Base-by-base conservation (phyloP, 1,140 invertebrate genomes). In the Anastrepha ludens region DNA sequence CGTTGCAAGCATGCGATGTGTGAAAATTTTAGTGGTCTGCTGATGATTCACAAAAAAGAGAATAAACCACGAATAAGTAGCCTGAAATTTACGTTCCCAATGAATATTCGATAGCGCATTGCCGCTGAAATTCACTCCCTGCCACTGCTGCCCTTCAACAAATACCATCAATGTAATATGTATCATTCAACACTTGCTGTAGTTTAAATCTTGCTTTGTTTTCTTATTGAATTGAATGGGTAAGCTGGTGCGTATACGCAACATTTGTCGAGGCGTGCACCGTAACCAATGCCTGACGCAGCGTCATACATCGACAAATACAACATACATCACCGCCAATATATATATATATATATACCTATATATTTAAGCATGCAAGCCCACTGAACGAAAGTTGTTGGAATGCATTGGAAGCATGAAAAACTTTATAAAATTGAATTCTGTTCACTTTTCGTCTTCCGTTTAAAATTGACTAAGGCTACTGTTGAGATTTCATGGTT, bases 181-280 rank as follows among this genome's bases (percentile, higher is more conserved):
- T 39, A 7, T 44, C 15, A 62, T 20, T 0, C 39, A 13, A 29
- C 39, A 13, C 39, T 17, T 39, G 39, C 65, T 70, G 29, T 29
- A 44, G 67, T 74, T 74, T 74, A 74, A 39, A 44, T 74, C 67
- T 47, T 74, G 44, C 41, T 74, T 74, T 74, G 41, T 74, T 74
- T 74, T 74, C 67, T 74, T 74, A 74, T 74, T 47, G 67, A 74
- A 74, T 74, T 47, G 44, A 5, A 39, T 39, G 67, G 44, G 39
- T 74, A 74, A 39, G 15, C 7, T 41, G 13, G 67, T 74, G 39
- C 41, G 67, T 39, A 74, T 74, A 74, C 67, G 67, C 67, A 74
- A 74, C 67, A 74, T 74, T 74, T 74, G 67, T 41, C 41, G 41
- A 74, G 67, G 67, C 41, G 39, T 47, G 17, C 67, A 74, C 13